Percentiles rank a stretch among this genome's conserved stretches.
Evolutionary conservation across 2,797 vertebrate genomes (phyloP).

Genomic region (Sparus aurata): DNA sequence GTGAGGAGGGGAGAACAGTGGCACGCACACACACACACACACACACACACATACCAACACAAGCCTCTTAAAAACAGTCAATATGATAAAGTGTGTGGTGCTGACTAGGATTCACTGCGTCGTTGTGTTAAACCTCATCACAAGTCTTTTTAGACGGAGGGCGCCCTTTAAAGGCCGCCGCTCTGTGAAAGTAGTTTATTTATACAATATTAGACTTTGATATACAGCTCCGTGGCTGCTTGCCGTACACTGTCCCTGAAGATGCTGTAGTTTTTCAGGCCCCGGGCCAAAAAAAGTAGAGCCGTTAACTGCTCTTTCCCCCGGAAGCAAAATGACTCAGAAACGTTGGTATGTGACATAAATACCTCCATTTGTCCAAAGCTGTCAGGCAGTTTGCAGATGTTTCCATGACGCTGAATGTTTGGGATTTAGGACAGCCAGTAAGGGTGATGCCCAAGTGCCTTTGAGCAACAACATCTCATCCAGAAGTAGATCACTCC

Average conservation of each 20-base stretch:
- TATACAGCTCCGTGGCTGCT: conserved; percentile 43
- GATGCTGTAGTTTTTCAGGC: conserved; percentile 27
- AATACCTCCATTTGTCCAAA: conserved; percentile 16
- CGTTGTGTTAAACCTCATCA: conserved; percentile 43
- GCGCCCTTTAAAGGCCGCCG: conserved; percentile 52
- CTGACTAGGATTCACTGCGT: conserved; percentile 43
- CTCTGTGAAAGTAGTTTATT: conserved; percentile 62
- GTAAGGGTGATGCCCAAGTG: too few species aligned
- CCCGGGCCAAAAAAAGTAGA: conserved; percentile 28
- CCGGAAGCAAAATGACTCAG: background rate
- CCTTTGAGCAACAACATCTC: background rate
- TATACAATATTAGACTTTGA: conserved; percentile 56
- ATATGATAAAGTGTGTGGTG: conserved; percentile 53
- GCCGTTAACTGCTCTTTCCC: conserved; percentile 38
- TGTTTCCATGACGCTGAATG: background rate
- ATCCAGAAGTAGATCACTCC: background rate
- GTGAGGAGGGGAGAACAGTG: background rate
- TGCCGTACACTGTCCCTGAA: conserved; percentile 24
- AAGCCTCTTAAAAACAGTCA: conserved; percentile 33
- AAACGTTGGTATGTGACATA: conserved; percentile 14
- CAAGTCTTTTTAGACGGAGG: conserved; percentile 34
- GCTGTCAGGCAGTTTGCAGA: background rate
- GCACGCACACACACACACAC: conserved; percentile 10
- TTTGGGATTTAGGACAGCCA: background rate
- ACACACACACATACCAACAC: conserved; percentile 3